Percentiles rank a stretch among this genome's conserved stretches.
Conservation (phyloP, 2,113 vertebrate genomes). For the Laterallus jamaicensis region DNA sequence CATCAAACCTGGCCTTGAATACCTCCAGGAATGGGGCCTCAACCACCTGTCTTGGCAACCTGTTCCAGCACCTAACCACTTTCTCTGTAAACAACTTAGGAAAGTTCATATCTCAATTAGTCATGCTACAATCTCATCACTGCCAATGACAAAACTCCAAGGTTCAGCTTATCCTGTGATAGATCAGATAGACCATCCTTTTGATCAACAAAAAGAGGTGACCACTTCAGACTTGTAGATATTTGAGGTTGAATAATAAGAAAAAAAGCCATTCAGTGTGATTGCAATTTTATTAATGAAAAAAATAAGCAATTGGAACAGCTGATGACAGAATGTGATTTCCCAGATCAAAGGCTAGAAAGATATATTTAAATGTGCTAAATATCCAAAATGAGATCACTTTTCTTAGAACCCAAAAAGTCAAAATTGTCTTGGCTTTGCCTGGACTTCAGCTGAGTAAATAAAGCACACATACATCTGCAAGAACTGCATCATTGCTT, state of each 20-base stretch:
- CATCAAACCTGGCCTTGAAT: too few relatives aligned
- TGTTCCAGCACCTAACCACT: too few relatives aligned
- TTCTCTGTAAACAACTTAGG: background rate
- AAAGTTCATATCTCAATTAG: background rate
- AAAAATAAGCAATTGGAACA: background rate
- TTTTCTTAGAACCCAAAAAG: background rate
- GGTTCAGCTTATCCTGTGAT: background rate
- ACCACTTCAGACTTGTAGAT: background rate
- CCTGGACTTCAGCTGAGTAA: background rate
- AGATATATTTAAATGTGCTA: background rate
- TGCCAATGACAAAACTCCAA: background rate
- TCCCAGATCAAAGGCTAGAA: background rate
- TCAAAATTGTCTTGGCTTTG: background rate
- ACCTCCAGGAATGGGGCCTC: too few relatives aligned
- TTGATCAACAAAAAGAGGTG: background rate
- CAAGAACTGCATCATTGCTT: background rate
- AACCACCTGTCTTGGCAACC: too few relatives aligned
- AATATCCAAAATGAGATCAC: background rate
- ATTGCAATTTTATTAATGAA: background rate
- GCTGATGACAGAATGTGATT: background rate
- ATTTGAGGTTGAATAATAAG: background rate
- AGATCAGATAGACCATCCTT: background rate
- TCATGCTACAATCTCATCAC: background rate
- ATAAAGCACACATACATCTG: background rate
- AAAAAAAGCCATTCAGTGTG: background rate